phyloP scores from a whole-genome alignment of 2,113 vertebrate genomes.

The Sturnus vulgaris region DNA sequence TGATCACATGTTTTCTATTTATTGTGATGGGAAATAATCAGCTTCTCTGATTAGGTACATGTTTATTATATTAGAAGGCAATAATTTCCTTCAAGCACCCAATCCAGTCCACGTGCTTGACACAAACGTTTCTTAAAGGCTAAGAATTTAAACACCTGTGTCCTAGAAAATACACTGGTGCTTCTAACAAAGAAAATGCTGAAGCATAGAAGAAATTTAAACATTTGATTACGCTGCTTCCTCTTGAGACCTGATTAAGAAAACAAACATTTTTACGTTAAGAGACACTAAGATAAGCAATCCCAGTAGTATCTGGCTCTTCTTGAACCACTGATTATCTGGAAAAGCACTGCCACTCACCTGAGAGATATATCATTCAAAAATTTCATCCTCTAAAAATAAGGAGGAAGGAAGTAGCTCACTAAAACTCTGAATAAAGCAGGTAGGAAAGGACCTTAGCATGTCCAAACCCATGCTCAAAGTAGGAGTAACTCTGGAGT shows the following conservation, averaged over 20 bases:
- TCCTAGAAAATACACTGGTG: background rate
- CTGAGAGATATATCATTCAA: background rate
- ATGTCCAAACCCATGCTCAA: background rate
- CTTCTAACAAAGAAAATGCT: constrained; percentile 1
- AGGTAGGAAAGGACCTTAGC: background rate
- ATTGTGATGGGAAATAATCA: constrained; percentile 24
- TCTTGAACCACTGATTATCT: background rate
- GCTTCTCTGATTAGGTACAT: constrained; percentile 12
- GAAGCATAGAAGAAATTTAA: background rate
- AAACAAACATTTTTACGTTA: background rate
- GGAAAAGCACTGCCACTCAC: background rate
- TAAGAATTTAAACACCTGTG: background rate
- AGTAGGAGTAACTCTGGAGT: background rate
- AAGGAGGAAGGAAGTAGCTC: background rate
- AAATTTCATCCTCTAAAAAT: background rate
- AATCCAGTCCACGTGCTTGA: background rate
- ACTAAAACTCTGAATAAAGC: background rate
- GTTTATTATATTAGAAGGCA: constrained; percentile 24
- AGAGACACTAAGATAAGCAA: background rate
- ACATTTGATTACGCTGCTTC: constrained; percentile 32
- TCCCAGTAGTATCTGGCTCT: background rate
- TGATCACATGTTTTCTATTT: constrained; percentile 16
- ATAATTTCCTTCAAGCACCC: background rate
- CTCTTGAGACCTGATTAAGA: background rate
- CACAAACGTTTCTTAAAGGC: background rate